Conservation (phyloP, 1,140 invertebrate genomes). For the Drosophila lacteicornis region DNA sequence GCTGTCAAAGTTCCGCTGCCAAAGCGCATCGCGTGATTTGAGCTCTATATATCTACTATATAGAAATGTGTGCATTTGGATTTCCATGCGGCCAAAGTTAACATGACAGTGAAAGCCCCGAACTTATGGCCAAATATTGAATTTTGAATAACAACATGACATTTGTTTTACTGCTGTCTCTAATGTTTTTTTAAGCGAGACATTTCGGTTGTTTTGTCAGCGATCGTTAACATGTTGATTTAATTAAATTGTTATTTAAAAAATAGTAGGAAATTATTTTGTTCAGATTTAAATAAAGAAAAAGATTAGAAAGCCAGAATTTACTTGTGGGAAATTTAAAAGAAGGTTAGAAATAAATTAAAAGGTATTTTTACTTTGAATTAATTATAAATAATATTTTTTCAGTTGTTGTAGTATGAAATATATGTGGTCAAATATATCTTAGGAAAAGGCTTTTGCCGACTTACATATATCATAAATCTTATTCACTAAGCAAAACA, state of each 20-base stretch:
- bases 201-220: slow-evolving; percentile 3
- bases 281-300: background rate
- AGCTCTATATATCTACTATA: slow-evolving; percentile 16
- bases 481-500: too few relatives aligned
- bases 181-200: background rate
- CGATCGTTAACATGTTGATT: slow-evolving; percentile 1
- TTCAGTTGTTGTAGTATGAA: background rate
- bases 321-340: background rate
- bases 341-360: background rate
- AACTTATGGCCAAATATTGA: slow-evolving; percentile 54
- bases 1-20: slow-evolving; percentile 28
- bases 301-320: too few relatives aligned
- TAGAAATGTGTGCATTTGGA: slow-evolving; percentile 22
- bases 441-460: background rate
- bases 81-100: slow-evolving; percentile 43
- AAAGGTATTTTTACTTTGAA: background rate
- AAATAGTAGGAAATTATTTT: too few relatives aligned
- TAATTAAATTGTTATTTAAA: too few relatives aligned
- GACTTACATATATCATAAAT: background rate
- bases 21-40: slow-evolving; percentile 56
- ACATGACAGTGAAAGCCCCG: slow-evolving; percentile 55
- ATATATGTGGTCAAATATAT: background rate
- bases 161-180: slow-evolving; percentile 48
- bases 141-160: slow-evolving; percentile 41
- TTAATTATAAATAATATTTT: background rate